Percentiles rank a stretch among this genome's conserved stretches.
These are phyloP conservation scores for Ptychochromis oligacanthus DNA, from an alignment of 2,113 vertebrate species.

Conservation along the genomic window DNA sequence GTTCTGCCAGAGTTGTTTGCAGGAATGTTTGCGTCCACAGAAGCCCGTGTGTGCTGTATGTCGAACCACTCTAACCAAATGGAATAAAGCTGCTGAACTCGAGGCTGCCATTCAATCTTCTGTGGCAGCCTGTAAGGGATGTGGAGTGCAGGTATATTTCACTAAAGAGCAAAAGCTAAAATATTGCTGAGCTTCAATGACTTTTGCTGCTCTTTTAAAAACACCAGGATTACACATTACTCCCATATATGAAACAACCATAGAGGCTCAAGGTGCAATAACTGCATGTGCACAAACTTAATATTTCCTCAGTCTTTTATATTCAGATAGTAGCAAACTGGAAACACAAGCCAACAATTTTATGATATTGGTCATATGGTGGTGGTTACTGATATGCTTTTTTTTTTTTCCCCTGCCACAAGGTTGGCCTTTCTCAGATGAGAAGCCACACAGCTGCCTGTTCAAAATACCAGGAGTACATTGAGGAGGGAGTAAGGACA, in stretches of 20 bases:
- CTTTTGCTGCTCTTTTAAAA: not conserved
- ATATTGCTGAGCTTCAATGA: not conserved
- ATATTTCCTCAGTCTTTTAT: not conserved
- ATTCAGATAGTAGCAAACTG: not conserved
- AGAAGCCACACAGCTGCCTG: conserved; percentile 88
- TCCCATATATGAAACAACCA: not conserved
- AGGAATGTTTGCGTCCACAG: conserved; percentile 93
- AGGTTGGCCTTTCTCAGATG: conserved; percentile 93
- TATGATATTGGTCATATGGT: not conserved
- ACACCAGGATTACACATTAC: not conserved
- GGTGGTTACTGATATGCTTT: not conserved
- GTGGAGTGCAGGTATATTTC: conserved; percentile 84
- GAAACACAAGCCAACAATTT: not conserved
- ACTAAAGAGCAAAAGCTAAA: not conserved
- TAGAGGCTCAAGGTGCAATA: not conserved
- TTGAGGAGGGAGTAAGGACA: conserved; percentile 93
- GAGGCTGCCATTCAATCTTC: conserved; percentile 88
- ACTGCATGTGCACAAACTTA: not conserved
- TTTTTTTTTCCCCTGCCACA: not conserved
- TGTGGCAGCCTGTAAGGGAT: conserved; percentile 90
- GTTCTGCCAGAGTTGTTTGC: conserved; percentile 93
- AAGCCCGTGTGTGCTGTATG: conserved; percentile 95
- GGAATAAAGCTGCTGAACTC: conserved; percentile 83
- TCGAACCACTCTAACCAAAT: conserved; percentile 83
- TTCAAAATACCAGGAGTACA: conserved; percentile 93